Conservation (phyloP, 2,113 vertebrate genomes). For the Burhinus oedicnemus region DNA sequence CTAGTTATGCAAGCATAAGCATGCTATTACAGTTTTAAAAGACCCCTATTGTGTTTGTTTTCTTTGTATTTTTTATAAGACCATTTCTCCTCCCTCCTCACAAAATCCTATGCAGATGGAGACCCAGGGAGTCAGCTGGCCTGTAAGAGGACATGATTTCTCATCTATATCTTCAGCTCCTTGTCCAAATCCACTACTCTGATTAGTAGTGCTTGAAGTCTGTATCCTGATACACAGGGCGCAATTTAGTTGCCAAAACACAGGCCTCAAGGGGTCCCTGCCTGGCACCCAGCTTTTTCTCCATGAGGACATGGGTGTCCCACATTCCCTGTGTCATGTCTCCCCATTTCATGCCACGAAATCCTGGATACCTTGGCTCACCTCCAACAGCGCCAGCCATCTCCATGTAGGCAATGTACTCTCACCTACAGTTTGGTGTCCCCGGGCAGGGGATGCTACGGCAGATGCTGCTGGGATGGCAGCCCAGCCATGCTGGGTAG, state of each 20-base stretch:
- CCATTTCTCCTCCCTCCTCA: neutral
- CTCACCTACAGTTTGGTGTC: neutral
- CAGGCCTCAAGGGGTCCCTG: accelerated
- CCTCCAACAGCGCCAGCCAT: neutral
- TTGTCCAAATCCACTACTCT: neutral
- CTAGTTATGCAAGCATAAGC: neutral
- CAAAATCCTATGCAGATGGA: neutral
- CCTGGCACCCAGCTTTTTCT: neutral
- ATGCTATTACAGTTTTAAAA: neutral
- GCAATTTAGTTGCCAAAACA: neutral
- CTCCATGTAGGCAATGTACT: neutral
- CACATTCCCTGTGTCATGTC: too few species aligned
- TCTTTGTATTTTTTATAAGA: neutral
- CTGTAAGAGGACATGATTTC: neutral
- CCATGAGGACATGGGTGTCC: neutral
- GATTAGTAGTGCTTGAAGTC: neutral
- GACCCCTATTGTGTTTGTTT: neutral
- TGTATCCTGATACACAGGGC: neutral
- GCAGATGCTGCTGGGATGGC: neutral
- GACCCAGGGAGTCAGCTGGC: neutral
- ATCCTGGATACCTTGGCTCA: neutral
- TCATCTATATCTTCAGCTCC: neutral
- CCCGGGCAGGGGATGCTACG: neutral
- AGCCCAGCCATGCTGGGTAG: neutral
- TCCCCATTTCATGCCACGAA: neutral